These are phyloP conservation scores for Panthera uncia DNA, from an alignment of 2,113 vertebrate species.

Conservation along the genomic window DNA sequence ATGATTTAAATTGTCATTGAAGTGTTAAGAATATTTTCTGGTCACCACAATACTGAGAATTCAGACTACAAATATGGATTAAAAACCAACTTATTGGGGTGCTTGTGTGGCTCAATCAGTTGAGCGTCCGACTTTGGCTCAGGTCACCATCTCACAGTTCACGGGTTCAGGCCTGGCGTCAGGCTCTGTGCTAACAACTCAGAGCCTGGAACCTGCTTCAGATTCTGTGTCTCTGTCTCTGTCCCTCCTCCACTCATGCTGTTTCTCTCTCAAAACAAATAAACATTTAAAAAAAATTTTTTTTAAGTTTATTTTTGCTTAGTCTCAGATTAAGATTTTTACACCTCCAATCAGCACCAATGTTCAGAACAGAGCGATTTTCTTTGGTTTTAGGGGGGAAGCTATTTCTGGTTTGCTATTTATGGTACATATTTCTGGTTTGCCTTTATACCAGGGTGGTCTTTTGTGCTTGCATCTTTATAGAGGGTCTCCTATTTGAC, in stretches of 20 bases:
- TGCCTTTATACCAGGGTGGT: background rate
- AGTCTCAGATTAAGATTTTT: background rate
- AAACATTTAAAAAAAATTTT: no score
- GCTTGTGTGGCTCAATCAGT: no score
- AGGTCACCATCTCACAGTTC: no score
- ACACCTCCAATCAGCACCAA: background rate
- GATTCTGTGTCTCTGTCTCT: no score
- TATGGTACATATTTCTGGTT: background rate
- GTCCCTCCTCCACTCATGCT: no score
- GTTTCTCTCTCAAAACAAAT: no score
- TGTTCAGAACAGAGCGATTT: background rate
- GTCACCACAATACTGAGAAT: background rate
- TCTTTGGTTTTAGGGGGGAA: background rate
- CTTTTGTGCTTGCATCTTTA: background rate
- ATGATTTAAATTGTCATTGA: background rate
- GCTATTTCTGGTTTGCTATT: background rate
- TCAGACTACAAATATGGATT: background rate
- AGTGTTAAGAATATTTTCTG: background rate
- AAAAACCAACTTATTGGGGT: background rate
- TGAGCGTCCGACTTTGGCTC: no score
- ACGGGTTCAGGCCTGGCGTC: no score
- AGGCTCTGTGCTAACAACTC: no score
- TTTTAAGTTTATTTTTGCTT: background rate
- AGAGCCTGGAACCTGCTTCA: no score
- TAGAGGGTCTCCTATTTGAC: background rate